These are phyloP conservation scores for Phragmatobia fuliginosa DNA, from an alignment of 2,888 invertebrate genomes.

Conservation along the genomic window DNA sequence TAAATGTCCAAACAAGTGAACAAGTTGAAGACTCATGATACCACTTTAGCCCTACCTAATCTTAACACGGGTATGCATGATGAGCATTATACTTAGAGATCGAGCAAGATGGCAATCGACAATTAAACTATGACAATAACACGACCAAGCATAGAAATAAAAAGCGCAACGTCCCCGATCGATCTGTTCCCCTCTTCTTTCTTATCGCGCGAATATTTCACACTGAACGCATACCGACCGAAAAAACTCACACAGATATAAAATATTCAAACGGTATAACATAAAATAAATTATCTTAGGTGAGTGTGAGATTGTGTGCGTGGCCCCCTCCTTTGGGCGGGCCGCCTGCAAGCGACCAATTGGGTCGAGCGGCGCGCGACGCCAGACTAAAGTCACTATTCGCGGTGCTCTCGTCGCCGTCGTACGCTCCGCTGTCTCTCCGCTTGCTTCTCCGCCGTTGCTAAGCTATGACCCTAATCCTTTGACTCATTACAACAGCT, in stretches of 20 bases:
- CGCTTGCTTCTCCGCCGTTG: slow-evolving; percentile 49
- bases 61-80: no score
- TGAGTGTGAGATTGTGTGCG: slow-evolving; percentile 81
- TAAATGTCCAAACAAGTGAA: neutral
- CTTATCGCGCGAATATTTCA: slow-evolving; percentile 87
- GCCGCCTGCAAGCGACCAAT: slow-evolving; percentile 81
- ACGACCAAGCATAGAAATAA: slow-evolving; percentile 75
- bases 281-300: slow-evolving; percentile 87
- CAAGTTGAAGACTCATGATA: neutral
- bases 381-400: slow-evolving; percentile 75
- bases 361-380: slow-evolving; percentile 86
- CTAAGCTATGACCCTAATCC: slow-evolving; percentile 64
- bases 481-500: slow-evolving; percentile 55
- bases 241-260: slow-evolving; percentile 87
- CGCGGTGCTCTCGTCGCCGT: slow-evolving; percentile 60
- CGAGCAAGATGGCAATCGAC: slow-evolving; percentile 39
- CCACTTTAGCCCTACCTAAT: neutral
- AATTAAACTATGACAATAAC: slow-evolving; percentile 75
- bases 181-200: slow-evolving; percentile 86
- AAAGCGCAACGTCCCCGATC: slow-evolving; percentile 84
- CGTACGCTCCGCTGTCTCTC: slow-evolving; percentile 57
- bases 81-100: neutral
- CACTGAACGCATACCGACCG: slow-evolving; percentile 85
- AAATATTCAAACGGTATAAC: slow-evolving; percentile 87
- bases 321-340: slow-evolving; percentile 84